Evolutionary conservation across 2,888 invertebrate species (phyloP).

Genomic region (Pyrocoelia pectoralis): DNA sequence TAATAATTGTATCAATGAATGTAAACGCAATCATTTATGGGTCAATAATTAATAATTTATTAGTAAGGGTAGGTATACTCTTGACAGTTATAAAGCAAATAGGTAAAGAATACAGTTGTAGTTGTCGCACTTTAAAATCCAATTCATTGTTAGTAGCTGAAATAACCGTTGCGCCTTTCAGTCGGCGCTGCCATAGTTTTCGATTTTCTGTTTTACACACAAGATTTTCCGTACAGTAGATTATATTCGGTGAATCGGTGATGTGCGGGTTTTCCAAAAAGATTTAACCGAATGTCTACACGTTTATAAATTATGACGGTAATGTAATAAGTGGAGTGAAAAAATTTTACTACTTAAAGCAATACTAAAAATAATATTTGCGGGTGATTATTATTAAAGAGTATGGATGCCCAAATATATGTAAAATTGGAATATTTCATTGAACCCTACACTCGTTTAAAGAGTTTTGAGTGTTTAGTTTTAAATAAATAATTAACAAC

Average conservation of each 20-base stretch:
- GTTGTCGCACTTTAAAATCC: slow-evolving; percentile 36
- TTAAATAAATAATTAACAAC: slow-evolving; percentile 31
- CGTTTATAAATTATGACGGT: slow-evolving; percentile 8
- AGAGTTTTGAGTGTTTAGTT: slow-evolving; percentile 21
- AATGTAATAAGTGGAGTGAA: slow-evolving; percentile 11
- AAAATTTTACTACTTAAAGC: slow-evolving; percentile 13
- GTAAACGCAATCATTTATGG: background rate
- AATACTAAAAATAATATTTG: slow-evolving; percentile 25
- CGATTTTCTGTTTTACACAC: slow-evolving; percentile 51
- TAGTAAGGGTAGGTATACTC: background rate
- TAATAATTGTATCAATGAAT: too few relatives aligned
- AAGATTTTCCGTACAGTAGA: slow-evolving; percentile 36
- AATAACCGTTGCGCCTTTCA: slow-evolving; percentile 44
- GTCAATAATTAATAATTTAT: background rate
- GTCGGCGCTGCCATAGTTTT: slow-evolving; percentile 50
- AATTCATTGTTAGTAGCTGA: slow-evolving; percentile 33
- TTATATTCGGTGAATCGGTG: slow-evolving; percentile 41
- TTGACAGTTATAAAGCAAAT: slow-evolving; percentile 17
- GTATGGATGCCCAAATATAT: background rate
- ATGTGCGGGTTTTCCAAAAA: slow-evolving; percentile 30
- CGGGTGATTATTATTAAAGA: slow-evolving; percentile 15
- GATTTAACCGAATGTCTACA: slow-evolving; percentile 35
- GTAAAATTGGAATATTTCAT: background rate
- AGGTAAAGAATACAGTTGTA: slow-evolving; percentile 18
- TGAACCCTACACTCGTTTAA: slow-evolving; percentile 14